A percentile compares a stretch with the other conserved stretches of the same genome.
phyloP scores from a whole-genome alignment of 1,140 invertebrate genomes.

The Lordiphosa collinella region DNA sequence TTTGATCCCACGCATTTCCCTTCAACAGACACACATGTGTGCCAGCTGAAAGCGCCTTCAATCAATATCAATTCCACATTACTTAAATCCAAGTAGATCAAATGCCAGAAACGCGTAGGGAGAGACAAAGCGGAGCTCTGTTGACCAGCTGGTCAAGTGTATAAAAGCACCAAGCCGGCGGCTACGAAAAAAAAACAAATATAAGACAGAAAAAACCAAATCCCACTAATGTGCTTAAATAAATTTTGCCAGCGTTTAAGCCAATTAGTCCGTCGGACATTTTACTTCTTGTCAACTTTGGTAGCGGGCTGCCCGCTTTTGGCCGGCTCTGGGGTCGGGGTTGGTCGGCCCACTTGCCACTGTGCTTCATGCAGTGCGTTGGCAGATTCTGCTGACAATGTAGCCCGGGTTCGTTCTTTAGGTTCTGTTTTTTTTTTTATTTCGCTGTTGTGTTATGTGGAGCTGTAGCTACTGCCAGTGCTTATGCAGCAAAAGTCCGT shows the following conservation, averaged over 20 bases:
- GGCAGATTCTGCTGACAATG: conserved; percentile 18
- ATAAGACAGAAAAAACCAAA: conserved; percentile 61
- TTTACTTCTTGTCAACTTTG: conserved; percentile 79
- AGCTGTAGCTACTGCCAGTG: conserved; percentile 34
- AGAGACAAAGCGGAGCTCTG: conserved; percentile 1
- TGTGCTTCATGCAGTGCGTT: conserved; percentile 27
- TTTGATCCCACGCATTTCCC: conserved; percentile 8
- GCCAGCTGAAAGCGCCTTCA: conserved; percentile 32
- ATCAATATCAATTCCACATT: conserved; percentile 54
- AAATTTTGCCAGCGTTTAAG: conserved; percentile 79
- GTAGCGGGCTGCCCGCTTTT: conserved; percentile 52
- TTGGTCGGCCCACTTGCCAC: conserved; percentile 49
- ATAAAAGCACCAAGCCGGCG: conserved; percentile 12
- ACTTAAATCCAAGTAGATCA: conserved; percentile 46
- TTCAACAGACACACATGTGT: neutral
- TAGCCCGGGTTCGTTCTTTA: conserved; percentile 36
- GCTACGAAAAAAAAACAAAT: conserved; percentile 17
- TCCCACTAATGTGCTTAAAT: conserved; percentile 80
- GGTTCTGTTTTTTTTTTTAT: conserved; percentile 21
- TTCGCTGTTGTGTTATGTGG: conserved; percentile 2
- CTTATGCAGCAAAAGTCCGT: conserved; percentile 77
- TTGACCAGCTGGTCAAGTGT: conserved; percentile 49
- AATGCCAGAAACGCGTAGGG: conserved; percentile 16
- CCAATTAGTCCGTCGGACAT: conserved; percentile 79
- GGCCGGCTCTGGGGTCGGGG: conserved; percentile 51